Conservation (phyloP, 2,797 vertebrate genomes). For the Anguilla anguilla region DNA sequence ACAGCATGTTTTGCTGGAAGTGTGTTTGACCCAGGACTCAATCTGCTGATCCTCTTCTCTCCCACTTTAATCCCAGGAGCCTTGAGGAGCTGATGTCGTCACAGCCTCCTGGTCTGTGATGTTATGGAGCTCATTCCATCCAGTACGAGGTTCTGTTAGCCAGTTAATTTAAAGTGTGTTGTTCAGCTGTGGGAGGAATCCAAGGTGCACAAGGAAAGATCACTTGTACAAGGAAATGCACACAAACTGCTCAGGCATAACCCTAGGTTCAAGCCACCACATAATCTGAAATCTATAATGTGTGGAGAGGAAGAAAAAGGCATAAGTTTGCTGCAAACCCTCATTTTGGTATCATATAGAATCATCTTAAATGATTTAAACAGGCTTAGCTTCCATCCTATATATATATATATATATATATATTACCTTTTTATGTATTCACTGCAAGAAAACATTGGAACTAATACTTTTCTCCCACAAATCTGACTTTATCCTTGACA, state of each 20-base stretch:
- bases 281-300: background rate
- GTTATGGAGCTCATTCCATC: conserved; percentile 1
- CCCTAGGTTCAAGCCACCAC: background rate
- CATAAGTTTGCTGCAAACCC: background rate
- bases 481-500: background rate
- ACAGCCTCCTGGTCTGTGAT: background rate
- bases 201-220: background rate
- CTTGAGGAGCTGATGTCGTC: conserved; percentile 13
- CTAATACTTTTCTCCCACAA: background rate
- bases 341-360: background rate
- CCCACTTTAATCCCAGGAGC: conserved; percentile 6
- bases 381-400: background rate
- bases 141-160: background rate
- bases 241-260: background rate
- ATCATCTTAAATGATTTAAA: conserved; percentile 16
- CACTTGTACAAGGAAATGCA: background rate
- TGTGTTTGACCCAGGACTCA: conserved; percentile 7
- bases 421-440: background rate
- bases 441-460: background rate
- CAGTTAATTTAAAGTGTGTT: conserved; percentile 2
- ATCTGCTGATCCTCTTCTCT: conserved; percentile 22
- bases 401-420: background rate
- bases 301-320: background rate
- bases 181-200: background rate
- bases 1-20: conserved; percentile 17